Conservation (phyloP, 2,888 invertebrate genomes). For the Branchinecta sandiegonensis region DNA sequence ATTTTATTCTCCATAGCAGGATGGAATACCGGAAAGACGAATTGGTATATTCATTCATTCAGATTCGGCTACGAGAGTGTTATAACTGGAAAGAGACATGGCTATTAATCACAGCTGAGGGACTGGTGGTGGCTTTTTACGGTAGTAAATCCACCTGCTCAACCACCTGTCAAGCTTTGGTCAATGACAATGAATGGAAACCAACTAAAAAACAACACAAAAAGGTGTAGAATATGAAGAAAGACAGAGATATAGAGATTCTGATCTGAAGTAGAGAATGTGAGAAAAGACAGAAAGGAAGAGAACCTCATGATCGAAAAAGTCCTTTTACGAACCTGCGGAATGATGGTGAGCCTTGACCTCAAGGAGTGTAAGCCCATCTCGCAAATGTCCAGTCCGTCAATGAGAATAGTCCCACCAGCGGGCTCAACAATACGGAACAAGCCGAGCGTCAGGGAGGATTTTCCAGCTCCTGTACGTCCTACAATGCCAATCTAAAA, state of each 20-base stretch:
- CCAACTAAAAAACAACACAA: neutral
- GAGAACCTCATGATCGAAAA: neutral
- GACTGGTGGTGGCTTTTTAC: too few relatives aligned
- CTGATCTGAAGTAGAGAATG: neutral
- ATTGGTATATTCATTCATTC: too few relatives aligned
- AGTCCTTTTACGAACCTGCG: constrained; percentile 33
- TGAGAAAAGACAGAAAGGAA: neutral
- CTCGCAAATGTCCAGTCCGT: constrained; percentile 61
- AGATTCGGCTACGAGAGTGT: too few relatives aligned
- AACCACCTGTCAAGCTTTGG: too few relatives aligned
- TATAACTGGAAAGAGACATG: too few relatives aligned
- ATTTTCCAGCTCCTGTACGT: constrained; percentile 81
- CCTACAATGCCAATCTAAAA: constrained; percentile 63
- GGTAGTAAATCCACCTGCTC: too few relatives aligned
- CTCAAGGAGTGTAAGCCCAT: constrained; percentile 74
- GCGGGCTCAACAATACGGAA: constrained; percentile 80
- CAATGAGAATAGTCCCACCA: constrained; percentile 64
- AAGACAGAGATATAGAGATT: neutral
- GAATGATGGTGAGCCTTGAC: constrained; percentile 63
- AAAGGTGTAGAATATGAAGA: neutral
- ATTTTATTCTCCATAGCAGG: too few relatives aligned
- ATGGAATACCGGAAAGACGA: too few relatives aligned
- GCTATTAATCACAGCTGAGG: too few relatives aligned
- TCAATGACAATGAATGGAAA: too few relatives aligned
- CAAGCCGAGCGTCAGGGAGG: constrained; percentile 67